Conservation (phyloP, 2,113 vertebrate species). For the Oncorhynchus kisutch region DNA sequence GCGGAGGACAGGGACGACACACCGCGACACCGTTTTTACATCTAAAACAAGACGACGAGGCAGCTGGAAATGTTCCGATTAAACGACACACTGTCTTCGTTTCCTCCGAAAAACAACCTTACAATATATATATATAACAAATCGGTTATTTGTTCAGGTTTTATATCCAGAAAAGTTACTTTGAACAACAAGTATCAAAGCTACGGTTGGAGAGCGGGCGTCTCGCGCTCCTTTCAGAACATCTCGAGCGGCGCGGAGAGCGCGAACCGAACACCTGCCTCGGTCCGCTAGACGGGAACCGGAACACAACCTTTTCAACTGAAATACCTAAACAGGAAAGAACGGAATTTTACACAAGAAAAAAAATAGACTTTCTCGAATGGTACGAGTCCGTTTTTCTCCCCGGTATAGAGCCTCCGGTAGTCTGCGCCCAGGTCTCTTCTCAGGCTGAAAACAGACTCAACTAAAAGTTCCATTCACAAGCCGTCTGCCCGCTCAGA, state of each 20-base stretch:
- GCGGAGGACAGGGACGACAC: no score
- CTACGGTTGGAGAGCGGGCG: not conserved
- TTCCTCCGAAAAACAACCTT: not conserved
- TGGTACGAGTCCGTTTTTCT: not conserved
- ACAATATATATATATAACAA: not conserved
- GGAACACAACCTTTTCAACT: not conserved
- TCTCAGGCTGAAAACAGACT: not conserved
- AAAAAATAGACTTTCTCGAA: not conserved
- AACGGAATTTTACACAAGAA: not conserved
- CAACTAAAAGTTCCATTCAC: conserved; percentile 64
- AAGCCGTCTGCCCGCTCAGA: conserved; percentile 40
- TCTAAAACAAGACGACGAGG: not conserved
- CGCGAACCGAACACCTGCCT: conserved; percentile 65
- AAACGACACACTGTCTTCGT: not conserved
- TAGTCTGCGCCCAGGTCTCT: not conserved
- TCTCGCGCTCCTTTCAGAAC: not conserved
- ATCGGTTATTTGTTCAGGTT: not conserved
- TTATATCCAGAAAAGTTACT: not conserved
- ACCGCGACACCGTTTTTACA: not conserved
- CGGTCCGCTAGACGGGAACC: conserved; percentile 18
- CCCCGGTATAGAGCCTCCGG: not conserved
- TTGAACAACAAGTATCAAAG: not conserved
- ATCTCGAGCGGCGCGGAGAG: not conserved
- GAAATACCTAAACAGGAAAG: not conserved
- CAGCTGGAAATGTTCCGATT: not conserved